Conservation (phyloP, 2,797 vertebrate genomes). For the Enteromius viviparus region DNA sequence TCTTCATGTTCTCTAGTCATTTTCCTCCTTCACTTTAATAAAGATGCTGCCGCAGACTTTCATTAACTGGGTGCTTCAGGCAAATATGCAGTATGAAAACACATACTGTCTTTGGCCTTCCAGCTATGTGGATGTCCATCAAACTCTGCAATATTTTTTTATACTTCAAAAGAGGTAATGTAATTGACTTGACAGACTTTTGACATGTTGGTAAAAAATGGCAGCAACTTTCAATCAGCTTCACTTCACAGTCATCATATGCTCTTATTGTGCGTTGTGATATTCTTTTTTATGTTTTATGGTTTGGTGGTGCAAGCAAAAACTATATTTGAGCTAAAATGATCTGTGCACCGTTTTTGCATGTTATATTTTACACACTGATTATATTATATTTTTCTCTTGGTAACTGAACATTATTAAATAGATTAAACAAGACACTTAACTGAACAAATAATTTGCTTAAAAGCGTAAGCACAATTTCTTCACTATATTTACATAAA, state of each 20-base stretch:
- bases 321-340: background rate
- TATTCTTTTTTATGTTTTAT: background rate
- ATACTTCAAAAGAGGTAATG: constrained; percentile 28
- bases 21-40: constrained; percentile 51
- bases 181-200: constrained; percentile 38
- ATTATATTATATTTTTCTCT: background rate
- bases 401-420: background rate
- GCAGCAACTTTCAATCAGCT: constrained; percentile 1
- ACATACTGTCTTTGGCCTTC: constrained; percentile 40
- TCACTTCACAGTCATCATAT: background rate
- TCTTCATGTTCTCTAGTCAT: background rate
- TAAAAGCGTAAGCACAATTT: background rate
- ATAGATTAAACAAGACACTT: background rate
- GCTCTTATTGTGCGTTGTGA: background rate
- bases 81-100: constrained; percentile 55
- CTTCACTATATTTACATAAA: background rate
- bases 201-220: constrained; percentile 33
- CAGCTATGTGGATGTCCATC: constrained; percentile 46
- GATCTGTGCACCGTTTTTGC: background rate
- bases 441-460: background rate
- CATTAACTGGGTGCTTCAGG: constrained; percentile 57
- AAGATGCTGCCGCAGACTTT: constrained; percentile 57
- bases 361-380: background rate
- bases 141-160: constrained; percentile 30
- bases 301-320: background rate